These are phyloP conservation scores for Ornithorhynchus anatinus DNA, from an alignment of 2,113 vertebrate species.

Conservation along the genomic window DNA sequence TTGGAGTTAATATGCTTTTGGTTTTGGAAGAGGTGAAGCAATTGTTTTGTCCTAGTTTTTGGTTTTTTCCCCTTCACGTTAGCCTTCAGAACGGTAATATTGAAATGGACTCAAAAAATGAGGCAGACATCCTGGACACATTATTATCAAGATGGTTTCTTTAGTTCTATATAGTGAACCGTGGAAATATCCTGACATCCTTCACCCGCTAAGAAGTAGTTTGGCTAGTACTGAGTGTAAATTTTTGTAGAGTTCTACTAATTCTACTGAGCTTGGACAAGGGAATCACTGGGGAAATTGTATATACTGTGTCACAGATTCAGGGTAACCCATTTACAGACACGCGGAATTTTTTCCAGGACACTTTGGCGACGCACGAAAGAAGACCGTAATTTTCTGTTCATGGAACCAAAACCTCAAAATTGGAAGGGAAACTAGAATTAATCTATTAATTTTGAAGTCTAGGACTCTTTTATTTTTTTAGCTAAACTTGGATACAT, in stretches of 20 bases:
- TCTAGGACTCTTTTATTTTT: neutral
- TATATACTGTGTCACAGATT: neutral
- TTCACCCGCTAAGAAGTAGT: neutral
- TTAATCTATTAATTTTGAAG: conserved; percentile 12
- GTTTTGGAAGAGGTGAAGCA: conserved; percentile 21
- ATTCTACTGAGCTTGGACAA: conserved; percentile 1
- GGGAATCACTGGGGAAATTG: neutral
- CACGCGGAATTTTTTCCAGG: neutral
- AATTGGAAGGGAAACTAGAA: conserved; percentile 36
- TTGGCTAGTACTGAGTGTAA: conserved; percentile 12
- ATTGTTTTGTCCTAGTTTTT: neutral
- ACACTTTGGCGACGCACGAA: conserved; percentile 7
- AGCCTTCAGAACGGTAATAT: conserved; percentile 27
- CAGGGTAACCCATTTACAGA: neutral
- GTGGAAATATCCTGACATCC: conserved; percentile 9
- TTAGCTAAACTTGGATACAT: neutral
- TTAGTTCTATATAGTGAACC: neutral
- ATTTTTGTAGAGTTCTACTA: conserved; percentile 9
- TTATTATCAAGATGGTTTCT: conserved; percentile 3
- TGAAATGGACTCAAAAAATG: conserved; percentile 18
- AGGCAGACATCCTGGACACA: neutral
- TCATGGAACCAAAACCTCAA: conserved; percentile 46
- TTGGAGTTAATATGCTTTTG: neutral
- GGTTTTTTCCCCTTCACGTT: neutral
- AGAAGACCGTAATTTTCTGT: conserved; percentile 41